phyloP scores from a whole-genome alignment of 64 coral and sea anemone genomes.

The Trachythela sp. region DNA sequence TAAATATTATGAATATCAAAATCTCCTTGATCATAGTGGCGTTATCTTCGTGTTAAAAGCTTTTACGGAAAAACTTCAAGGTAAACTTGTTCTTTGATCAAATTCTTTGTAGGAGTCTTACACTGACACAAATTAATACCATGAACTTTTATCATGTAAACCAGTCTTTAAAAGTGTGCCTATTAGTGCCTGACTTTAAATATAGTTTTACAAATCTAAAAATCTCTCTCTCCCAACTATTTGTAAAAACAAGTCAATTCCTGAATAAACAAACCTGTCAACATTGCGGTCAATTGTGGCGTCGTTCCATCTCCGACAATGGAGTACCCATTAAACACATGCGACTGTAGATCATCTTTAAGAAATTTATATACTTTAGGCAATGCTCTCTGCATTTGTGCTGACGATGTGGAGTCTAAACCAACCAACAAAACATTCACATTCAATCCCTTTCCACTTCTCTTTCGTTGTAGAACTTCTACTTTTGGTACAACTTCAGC shows the following conservation, averaged over 20 bases:
- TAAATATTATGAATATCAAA: no score
- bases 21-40: no score
- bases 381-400: slow-evolving; percentile 2
- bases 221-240: no score
- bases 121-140: no score
- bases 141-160: no score
- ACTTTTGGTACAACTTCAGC: background rate
- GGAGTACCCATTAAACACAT: slow-evolving; percentile 62
- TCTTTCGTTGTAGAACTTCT: background rate
- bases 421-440: background rate
- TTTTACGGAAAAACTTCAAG: no score
- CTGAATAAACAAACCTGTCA: slow-evolving; percentile 58
- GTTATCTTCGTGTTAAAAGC: no score
- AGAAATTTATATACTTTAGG: slow-evolving; percentile 16
- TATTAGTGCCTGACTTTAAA: no score
- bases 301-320: slow-evolving; percentile 77
- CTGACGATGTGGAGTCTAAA: slow-evolving; percentile 6
- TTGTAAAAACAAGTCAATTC: slow-evolving; percentile 24
- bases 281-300: slow-evolving; percentile 51
- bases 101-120: background rate
- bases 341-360: slow-evolving; percentile 42
- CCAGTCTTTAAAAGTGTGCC: no score
- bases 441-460: background rate
- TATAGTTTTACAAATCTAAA: no score
- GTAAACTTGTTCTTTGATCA: background rate